Evolutionary conservation across 2,888 invertebrate species (phyloP).

Genomic region (Melangyna quadrimaculata): DNA sequence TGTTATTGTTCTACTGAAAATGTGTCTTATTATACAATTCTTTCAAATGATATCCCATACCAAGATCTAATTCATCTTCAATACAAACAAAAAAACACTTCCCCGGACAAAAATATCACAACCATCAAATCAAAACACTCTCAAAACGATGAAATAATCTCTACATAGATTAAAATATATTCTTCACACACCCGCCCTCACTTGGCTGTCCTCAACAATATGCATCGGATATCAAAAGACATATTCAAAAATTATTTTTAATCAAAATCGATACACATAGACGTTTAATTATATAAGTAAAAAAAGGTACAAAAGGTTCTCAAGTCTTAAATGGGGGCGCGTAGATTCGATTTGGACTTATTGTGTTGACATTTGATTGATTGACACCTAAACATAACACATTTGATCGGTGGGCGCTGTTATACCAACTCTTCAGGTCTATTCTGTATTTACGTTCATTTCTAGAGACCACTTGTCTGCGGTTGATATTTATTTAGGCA

Average conservation of each 20-base stretch:
- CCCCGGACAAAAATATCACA: neutral
- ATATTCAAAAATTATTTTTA: slow-evolving; percentile 32
- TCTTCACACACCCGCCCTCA: neutral
- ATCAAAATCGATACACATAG: slow-evolving; percentile 39
- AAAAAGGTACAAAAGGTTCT: neutral
- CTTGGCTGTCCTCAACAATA: slow-evolving; percentile 29
- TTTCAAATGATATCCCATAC: neutral
- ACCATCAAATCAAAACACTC: neutral
- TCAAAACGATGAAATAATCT: neutral
- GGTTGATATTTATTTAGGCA: slow-evolving; percentile 69
- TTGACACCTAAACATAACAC: slow-evolving; percentile 70
- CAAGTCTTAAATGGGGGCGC: slow-evolving; percentile 40
- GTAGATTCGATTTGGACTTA: slow-evolving; percentile 66
- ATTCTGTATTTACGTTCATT: slow-evolving; percentile 36
- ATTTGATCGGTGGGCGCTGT: slow-evolving; percentile 34
- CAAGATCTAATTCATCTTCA: neutral
- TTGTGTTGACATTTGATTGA: slow-evolving; percentile 68
- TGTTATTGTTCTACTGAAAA: neutral
- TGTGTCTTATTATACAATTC: neutral
- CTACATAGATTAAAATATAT: neutral
- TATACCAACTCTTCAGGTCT: neutral
- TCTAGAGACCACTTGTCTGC: slow-evolving; percentile 66
- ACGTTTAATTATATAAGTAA: neutral
- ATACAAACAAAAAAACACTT: neutral
- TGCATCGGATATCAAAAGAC: slow-evolving; percentile 60